Evolutionary conservation across 1,140 invertebrate species (phyloP).

Genomic region (Brachionus asplanchnoidis): DNA sequence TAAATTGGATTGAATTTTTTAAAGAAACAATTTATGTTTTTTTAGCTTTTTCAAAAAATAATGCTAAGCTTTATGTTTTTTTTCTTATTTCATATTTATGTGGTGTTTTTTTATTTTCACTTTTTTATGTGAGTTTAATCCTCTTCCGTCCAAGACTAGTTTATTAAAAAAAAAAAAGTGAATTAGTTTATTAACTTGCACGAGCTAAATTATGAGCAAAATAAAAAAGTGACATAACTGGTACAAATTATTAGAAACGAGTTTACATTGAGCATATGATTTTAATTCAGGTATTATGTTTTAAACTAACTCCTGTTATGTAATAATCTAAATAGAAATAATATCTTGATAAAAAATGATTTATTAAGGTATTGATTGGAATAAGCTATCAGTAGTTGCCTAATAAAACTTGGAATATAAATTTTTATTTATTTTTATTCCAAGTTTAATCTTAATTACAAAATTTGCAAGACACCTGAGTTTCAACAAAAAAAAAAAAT

Average conservation of each 20-base stretch:
- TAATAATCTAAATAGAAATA: background rate
- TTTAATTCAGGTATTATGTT: background rate
- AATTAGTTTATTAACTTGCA: too few relatives aligned
- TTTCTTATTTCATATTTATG: too few relatives aligned
- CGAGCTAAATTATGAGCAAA: background rate
- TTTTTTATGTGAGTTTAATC: too few relatives aligned
- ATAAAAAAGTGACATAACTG: background rate
- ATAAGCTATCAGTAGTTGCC: background rate
- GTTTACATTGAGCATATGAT: background rate
- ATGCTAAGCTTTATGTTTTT: too few relatives aligned
- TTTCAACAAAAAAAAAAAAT: background rate
- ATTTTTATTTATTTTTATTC: background rate
- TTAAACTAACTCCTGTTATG: background rate
- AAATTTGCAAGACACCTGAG: background rate
- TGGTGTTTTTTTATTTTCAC: too few relatives aligned
- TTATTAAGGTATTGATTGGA: background rate
- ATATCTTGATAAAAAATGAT: background rate
- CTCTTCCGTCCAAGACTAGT: too few relatives aligned
- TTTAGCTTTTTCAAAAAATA: too few relatives aligned
- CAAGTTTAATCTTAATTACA: background rate
- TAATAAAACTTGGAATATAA: background rate
- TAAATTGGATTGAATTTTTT: too few relatives aligned
- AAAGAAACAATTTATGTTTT: too few relatives aligned
- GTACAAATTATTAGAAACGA: background rate
- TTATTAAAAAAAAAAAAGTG: too few relatives aligned